Evolutionary conservation across 2,888 invertebrate genomes (phyloP), one percentile per base, ranked within the genome.

Genomic region (Erpobdella octoculata): DNA sequence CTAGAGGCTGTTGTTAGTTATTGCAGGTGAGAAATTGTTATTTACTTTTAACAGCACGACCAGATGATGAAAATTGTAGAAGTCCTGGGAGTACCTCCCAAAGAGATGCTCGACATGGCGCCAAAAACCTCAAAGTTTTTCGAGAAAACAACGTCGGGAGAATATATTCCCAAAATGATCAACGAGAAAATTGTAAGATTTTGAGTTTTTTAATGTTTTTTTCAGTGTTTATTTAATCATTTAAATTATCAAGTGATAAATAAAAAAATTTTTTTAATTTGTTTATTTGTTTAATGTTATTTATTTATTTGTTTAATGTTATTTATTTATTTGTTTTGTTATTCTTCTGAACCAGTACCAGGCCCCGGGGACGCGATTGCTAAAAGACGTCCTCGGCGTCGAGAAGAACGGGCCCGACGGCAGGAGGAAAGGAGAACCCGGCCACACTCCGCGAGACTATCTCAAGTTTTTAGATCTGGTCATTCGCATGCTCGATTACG

Each of bases 61-160:
- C 98, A 98, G 87, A 95, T 99, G 95, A 98, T 97, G 88, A 98
- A 97, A 87, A 97, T 98, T 78, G 93, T 98, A 71, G 98, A 99
- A 86, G 97, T 98, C 76, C 86, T 99, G 78, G 98, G 97, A 75
- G 93, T 97, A 90, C 98, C 98, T 77, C 96, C 97, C 3, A 91
- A 91, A 82, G 91, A 93, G 85, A 87, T 98, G 80, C 86, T 98
- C 79, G 96, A 98, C 85, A 88, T 91, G 87, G 95, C 94, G 79
- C 92, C 92, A 83, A 98, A 98, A 86, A 91, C 93, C 78, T 89
- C 92, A 82, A 95, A 96, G 86, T 98, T 94, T 87, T 99, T 98
- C 85, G 96, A 97, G 84, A 92, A 93, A 87, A 87, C 92, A 82
- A 90, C 92, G 53, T 94, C 95, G 83, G 93, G 93, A 79, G 89